phyloP scores from a whole-genome alignment of 2,113 vertebrate genomes.

The Pangasianodon gigas region DNA sequence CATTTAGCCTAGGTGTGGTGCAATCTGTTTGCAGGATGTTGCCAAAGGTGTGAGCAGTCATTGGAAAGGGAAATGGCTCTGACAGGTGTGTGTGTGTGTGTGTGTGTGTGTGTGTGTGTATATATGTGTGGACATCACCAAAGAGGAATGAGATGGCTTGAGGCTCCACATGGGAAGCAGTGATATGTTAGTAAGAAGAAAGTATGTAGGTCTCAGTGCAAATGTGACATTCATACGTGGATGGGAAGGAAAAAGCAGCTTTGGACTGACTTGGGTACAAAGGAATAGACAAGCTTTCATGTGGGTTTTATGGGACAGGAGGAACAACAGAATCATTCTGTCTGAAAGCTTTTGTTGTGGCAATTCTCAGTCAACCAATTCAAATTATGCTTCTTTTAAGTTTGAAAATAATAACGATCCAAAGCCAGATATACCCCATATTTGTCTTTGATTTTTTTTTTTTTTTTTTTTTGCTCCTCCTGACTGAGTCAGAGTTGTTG shows the following conservation, averaged over 20 bases:
- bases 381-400: constrained; percentile 8
- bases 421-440: constrained; percentile 2
- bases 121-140: constrained; percentile 8
- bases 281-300: constrained; percentile 24
- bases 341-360: constrained; percentile 25
- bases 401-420: not conserved
- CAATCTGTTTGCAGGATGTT: not conserved
- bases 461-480: not conserved
- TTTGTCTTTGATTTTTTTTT: constrained; percentile 10
- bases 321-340: constrained; percentile 17
- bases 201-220: not conserved
- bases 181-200: not conserved
- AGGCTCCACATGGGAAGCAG: not conserved
- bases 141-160: not conserved
- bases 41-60: constrained; percentile 30
- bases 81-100: constrained; percentile 32
- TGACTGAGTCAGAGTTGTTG: constrained; percentile 27
- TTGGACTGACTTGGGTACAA: constrained; percentile 3
- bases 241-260: not conserved
- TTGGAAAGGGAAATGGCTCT: constrained; percentile 19
- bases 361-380: not conserved
- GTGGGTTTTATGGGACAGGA: constrained; percentile 30
- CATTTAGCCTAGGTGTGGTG: not conserved
- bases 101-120: constrained; percentile 10
- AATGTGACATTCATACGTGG: not conserved